Conservation (phyloP, 2,797 vertebrate species). For the Sciaenops ocellatus region DNA sequence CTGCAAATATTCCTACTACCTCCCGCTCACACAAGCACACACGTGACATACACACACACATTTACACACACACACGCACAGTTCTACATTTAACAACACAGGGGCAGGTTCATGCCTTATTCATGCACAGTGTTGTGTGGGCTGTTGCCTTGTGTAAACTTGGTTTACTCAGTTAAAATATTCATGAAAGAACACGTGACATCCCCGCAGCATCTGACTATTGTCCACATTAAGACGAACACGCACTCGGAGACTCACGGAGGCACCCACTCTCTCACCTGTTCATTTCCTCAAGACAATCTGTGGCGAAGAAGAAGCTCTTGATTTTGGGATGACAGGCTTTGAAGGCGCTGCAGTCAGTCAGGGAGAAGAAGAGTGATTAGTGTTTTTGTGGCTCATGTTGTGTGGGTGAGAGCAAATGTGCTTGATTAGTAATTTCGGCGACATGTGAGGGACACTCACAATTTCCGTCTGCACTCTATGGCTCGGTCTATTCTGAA, state of each 20-base stretch:
- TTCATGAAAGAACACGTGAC: conserved; percentile 67
- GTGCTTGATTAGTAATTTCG: conserved; percentile 78
- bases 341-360: conserved; percentile 90
- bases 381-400: conserved; percentile 53
- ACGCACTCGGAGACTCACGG: conserved; percentile 19
- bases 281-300: conserved; percentile 95
- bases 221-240: conserved; percentile 51
- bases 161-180: conserved; percentile 72
- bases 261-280: conserved; percentile 83
- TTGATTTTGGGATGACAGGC: conserved; percentile 95
- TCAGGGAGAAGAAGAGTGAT: conserved; percentile 66
- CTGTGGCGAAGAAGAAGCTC: conserved; percentile 94
- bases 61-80: conserved; percentile 7
- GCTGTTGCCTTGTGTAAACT: conserved; percentile 65
- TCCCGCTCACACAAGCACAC: conserved; percentile 43
- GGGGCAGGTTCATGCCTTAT: conserved; percentile 68
- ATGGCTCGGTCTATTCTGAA: conserved; percentile 94
- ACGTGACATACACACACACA: conserved; percentile 32
- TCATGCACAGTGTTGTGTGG: conserved; percentile 65
- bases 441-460: conserved; percentile 80
- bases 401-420: conserved; percentile 63
- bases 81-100: conserved; percentile 52
- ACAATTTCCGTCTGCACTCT: conserved; percentile 93
- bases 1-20: conserved; percentile 60
- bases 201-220: conserved; percentile 26